phyloP scores from a whole-genome alignment of 1,140 invertebrate genomes.

The Pygmarrhopalites habei region DNA sequence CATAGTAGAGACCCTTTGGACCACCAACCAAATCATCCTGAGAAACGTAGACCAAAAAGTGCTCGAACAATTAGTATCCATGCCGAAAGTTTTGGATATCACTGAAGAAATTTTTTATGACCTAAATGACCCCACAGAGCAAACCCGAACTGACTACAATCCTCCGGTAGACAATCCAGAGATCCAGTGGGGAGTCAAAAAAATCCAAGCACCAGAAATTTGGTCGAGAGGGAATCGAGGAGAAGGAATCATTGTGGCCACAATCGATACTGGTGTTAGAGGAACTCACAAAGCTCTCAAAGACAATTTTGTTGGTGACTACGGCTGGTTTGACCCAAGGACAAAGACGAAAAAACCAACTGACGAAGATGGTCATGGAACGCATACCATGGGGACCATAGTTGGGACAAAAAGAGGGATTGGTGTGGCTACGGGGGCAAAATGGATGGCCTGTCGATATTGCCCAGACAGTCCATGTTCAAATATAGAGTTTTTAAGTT shows the following conservation, averaged over 20 bases:
- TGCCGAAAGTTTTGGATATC: too few species aligned
- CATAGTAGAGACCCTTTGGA: too few species aligned
- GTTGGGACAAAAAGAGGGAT: neutral
- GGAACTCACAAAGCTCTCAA: too few species aligned
- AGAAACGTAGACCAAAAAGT: too few species aligned
- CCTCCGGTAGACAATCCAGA: neutral
- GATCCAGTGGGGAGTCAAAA: slow-evolving; percentile 11
- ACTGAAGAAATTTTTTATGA: too few species aligned
- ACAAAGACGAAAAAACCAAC: too few species aligned
- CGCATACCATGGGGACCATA: slow-evolving; percentile 12
- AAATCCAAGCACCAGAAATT: slow-evolving; percentile 9
- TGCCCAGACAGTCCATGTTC: slow-evolving; percentile 1
- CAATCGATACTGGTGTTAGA: slow-evolving; percentile 16
- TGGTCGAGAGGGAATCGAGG: slow-evolving; percentile 2
- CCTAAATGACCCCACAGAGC: too few species aligned
- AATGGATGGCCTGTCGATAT: slow-evolving; percentile 9
- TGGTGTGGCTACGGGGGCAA: slow-evolving; percentile 5
- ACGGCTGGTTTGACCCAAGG: slow-evolving; percentile 17
- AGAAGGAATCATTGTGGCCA: neutral
- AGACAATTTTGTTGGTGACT: slow-evolving; percentile 3
- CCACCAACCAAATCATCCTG: too few species aligned
- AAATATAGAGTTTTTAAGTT: neutral
- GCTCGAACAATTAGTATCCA: too few species aligned
- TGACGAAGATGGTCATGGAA: slow-evolving; percentile 12
- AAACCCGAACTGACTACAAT: too few species aligned